Percentiles rank a stretch among this genome's conserved stretches.
Conservation (phyloP, 2,888 invertebrate species). For the Meteorus colon region DNA sequence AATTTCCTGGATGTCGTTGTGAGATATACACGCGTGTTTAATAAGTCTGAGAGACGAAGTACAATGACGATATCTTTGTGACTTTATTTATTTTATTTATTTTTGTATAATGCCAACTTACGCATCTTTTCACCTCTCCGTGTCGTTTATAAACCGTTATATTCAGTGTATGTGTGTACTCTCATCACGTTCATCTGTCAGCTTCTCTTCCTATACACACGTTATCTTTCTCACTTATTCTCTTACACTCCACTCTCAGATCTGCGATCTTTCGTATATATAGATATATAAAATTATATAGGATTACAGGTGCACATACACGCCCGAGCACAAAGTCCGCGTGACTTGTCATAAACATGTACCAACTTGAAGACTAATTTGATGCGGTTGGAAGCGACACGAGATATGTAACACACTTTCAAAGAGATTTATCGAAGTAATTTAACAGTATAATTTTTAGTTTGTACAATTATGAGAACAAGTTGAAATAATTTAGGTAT, state of each 20-base stretch:
- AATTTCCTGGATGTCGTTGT: conserved; percentile 17
- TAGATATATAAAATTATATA: background rate
- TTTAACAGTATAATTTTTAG: background rate
- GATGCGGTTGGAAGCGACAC: conserved; percentile 23
- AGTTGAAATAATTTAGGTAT: background rate
- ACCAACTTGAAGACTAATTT: conserved; percentile 31
- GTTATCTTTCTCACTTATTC: conserved; percentile 39
- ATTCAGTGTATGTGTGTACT: conserved; percentile 53
- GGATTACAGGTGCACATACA: conserved; percentile 3
- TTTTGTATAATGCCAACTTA: conserved; percentile 5
- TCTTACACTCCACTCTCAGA: conserved; percentile 31
- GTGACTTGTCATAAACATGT: conserved; percentile 41
- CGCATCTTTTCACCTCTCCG: conserved; percentile 43
- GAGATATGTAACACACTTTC: conserved; percentile 10
- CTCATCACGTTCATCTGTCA: conserved; percentile 60
- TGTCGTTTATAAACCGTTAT: conserved; percentile 58
- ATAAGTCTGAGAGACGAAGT: background rate
- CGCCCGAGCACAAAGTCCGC: conserved; percentile 18
- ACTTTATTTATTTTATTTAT: conserved; percentile 16
- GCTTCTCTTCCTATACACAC: conserved; percentile 12
- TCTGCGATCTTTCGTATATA: background rate
- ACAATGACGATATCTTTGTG: background rate
- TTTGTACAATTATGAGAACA: background rate
- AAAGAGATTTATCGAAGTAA: background rate
- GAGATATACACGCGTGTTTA: background rate